Evolutionary conservation across 2,113 vertebrate species (phyloP).

Genomic region (Marmota flaviventris): DNA sequence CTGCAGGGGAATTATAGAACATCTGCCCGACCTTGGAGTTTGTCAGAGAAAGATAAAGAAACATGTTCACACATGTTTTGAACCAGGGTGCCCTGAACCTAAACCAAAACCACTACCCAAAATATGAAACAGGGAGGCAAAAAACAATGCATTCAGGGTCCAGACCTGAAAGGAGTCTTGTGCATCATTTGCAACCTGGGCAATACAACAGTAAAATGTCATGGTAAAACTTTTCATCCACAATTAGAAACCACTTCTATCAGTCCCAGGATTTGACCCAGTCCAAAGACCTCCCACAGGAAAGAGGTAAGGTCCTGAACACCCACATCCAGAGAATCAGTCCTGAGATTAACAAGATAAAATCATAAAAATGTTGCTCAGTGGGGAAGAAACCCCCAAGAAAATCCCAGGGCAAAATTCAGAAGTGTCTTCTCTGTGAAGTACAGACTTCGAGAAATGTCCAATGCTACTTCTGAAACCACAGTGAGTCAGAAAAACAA

Average conservation of each 20-base stretch:
- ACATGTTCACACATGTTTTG: background rate
- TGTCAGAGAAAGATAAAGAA: background rate
- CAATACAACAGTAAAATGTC: background rate
- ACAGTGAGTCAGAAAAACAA: background rate
- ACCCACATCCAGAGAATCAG: background rate
- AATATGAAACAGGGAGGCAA: background rate
- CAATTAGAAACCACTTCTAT: background rate
- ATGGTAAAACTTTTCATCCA: background rate
- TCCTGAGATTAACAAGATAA: background rate
- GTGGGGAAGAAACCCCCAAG: background rate
- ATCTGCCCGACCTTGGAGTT: background rate
- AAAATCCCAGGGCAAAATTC: background rate
- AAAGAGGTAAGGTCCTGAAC: background rate
- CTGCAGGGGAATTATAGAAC: background rate
- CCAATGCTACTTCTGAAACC: constrained; percentile 45
- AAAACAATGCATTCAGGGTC: background rate
- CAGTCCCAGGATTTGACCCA: background rate
- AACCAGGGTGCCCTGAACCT: background rate
- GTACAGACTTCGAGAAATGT: constrained; percentile 4
- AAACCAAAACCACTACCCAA: background rate
- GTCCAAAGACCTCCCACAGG: background rate
- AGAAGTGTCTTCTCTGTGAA: constrained; percentile 20
- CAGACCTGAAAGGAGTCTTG: background rate
- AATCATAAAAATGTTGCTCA: background rate
- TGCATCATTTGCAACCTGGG: background rate